Evolutionary conservation across 2,113 vertebrate genomes (phyloP), one percentile per base, ranked within the genome.

Genomic region (Athene cunicularia): DNA sequence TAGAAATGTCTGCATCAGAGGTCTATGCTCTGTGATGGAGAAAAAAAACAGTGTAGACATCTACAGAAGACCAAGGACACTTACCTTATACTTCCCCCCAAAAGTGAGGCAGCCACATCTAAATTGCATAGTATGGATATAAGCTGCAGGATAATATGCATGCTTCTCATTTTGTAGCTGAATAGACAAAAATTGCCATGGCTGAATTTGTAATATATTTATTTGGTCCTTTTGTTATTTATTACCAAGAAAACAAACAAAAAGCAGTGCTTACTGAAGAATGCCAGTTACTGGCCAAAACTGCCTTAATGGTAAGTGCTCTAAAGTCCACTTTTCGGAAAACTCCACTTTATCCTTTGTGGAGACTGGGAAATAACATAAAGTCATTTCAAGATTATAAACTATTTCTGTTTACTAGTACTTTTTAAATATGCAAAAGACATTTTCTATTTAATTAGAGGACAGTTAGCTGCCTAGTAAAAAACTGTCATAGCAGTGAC

Each of bases 161-260:
- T 96, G 64, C 32, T 59, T 76, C 49, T 72, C 84, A 75, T 75
- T 74, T 62, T 52, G 28, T 11, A 76, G 52, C 28, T 68, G 43
- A 64, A 20, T 6, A 28, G 41, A 14, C 16, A 39, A 63, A 43
- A 75, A 67, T 26, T 47, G 22, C 26, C 1, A 1, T 39, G 45
- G n/a, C 33, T 22, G 55, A 71, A 68, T 27, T n/a, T 15, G 10
- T 8, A 50, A n/a, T 62, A 72, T 71, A 35, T 89, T 92, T 88
- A 95, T 96, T 87, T 71, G 39, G 27, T 87, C 70, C 30, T 58
- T 96, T 77, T 82, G 93, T 96, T 94, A 86, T 86, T 96, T 90
- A 98, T 97, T 95, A 98, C 80, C 80, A 94, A 82, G 33, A 85
- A 60, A 82, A 45, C 80, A 94, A 93, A 97, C 58, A 97, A 83